These are phyloP conservation scores for Zapus hudsonius DNA, from an alignment of 2,113 vertebrate species.

Conservation along the genomic window DNA sequence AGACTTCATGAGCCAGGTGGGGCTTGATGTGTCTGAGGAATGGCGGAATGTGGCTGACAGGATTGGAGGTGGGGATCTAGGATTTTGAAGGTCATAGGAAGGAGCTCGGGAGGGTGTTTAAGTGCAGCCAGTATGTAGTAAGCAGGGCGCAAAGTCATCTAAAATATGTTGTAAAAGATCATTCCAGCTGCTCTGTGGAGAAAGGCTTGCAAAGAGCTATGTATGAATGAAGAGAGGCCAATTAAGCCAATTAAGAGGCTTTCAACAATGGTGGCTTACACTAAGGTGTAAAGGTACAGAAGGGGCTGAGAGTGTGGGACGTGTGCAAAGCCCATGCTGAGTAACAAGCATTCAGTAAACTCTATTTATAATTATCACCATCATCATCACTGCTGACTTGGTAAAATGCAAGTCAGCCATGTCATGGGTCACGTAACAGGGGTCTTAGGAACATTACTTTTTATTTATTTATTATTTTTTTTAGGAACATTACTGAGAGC, in stretches of 20 bases:
- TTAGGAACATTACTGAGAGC: constrained; percentile 4
- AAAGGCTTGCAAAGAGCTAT: background rate
- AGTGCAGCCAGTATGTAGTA: background rate
- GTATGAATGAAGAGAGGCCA: background rate
- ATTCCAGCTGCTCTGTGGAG: background rate
- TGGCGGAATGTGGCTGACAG: background rate
- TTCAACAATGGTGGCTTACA: background rate
- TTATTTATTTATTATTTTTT: no score
- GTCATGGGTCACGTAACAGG: background rate
- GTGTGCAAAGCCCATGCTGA: background rate
- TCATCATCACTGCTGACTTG: background rate
- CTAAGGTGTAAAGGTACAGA: background rate
- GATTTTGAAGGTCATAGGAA: background rate
- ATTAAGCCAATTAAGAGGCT: no score
- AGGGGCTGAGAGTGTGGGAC: background rate
- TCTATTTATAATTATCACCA: background rate
- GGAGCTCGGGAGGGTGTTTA: background rate
- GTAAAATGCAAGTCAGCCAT: constrained; percentile 45
- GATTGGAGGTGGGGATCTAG: background rate
- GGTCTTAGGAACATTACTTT: no score
- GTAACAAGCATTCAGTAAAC: background rate
- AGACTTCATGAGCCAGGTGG: background rate
- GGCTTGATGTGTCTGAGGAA: background rate
- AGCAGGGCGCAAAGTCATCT: background rate
- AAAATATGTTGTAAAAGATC: constrained; percentile 13